phyloP scores from a whole-genome alignment of 2,888 invertebrate genomes.

The Pyrrhosoma nymphula region DNA sequence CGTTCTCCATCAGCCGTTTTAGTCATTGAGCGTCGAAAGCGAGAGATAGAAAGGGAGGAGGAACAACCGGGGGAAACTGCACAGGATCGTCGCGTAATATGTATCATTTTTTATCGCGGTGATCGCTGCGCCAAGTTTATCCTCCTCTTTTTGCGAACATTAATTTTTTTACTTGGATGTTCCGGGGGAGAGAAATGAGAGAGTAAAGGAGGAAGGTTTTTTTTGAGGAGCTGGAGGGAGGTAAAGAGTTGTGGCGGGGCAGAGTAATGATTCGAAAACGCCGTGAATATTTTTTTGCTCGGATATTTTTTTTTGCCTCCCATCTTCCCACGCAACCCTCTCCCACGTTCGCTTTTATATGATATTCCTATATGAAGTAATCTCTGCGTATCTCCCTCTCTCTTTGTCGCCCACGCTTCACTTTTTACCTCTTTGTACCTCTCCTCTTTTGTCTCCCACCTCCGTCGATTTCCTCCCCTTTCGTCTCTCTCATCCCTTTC shows the following conservation, averaged over 20 bases:
- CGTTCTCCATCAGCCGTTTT: neutral
- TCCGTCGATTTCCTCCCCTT: neutral
- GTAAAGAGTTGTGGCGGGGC: neutral
- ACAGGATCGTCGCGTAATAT: conserved; percentile 7
- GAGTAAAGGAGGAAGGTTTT: neutral
- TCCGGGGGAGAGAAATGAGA: neutral
- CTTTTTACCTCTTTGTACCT: neutral
- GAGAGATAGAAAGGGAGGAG: neutral
- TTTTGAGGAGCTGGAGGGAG: neutral
- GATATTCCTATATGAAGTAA: conserved; percentile 56
- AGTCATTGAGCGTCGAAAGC: conserved; percentile 34
- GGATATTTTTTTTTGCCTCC: neutral
- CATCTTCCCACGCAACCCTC: neutral
- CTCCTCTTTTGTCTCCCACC: neutral
- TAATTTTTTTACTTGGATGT: neutral
- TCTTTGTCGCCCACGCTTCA: neutral
- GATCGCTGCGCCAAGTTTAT: conserved; percentile 56
- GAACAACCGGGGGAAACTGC: neutral
- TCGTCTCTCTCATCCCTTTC: conserved; percentile 34
- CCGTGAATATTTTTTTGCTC: neutral
- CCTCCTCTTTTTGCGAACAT: conserved; percentile 11
- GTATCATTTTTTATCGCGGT: conserved; percentile 10
- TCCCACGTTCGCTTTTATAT: neutral
- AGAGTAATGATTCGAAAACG: conserved; percentile 59
- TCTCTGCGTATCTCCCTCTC: conserved; percentile 19